phyloP scores from a whole-genome alignment of 2,888 invertebrate genomes.

The Ferrisia virgata region DNA sequence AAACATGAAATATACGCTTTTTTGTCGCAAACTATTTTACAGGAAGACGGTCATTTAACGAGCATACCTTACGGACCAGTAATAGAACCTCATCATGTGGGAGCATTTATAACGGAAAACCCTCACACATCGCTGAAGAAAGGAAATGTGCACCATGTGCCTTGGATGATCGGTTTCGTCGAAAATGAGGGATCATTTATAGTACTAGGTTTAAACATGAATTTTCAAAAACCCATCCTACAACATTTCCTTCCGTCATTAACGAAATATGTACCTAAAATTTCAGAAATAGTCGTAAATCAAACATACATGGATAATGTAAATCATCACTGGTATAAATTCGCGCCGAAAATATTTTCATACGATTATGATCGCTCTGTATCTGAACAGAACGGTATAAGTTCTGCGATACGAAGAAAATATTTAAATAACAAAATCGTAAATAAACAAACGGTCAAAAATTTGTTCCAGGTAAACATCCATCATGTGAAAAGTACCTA shows the following conservation, averaged over 20 bases:
- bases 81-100: background rate
- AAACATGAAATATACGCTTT: too few relatives aligned
- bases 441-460: background rate
- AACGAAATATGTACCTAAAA: background rate
- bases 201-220: background rate
- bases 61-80: background rate
- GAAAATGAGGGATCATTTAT: background rate
- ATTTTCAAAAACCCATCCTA: background rate
- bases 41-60: background rate
- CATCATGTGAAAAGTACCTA: background rate
- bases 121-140: background rate
- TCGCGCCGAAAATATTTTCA: background rate
- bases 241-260: background rate
- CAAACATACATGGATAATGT: background rate
- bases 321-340: background rate
- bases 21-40: background rate
- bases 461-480: background rate
- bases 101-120: background rate
- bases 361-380: background rate
- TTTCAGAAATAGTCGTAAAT: background rate
- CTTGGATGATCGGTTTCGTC: background rate
- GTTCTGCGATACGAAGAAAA: background rate
- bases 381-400: background rate
- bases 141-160: background rate
- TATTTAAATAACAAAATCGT: background rate